Evolutionary conservation across 1,140 invertebrate genomes (phyloP), one percentile per base, ranked within the genome.

Genomic region (Rhizoglyphus robini): DNA sequence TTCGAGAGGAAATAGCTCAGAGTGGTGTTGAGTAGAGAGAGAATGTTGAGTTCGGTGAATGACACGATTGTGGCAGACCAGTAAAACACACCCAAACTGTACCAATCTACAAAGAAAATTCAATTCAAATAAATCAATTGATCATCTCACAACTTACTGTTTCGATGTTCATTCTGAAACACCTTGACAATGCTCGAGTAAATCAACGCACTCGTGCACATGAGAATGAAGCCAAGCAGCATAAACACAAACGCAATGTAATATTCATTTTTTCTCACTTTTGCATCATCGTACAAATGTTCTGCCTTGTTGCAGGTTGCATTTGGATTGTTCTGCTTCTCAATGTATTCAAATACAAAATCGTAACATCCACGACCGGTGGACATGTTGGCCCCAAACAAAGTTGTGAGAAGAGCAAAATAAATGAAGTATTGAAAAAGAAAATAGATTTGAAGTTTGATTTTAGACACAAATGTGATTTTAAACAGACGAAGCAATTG

Each of bases 1-100:
- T 51, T 23, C 15, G 23, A 13, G 29, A 51, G 23, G 23, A 32
- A 60, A 27, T 60, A 60, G 32, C 15, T 20, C 15, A 29, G 27
- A 27, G 32, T 13, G 29, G 29, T 60, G 15, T 34, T 46, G 15
- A 29, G 25, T n/a, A 60, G 8, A 46, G 58, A 20, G 15, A 32
- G 13, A 11, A 60, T 32, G 58, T 1, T 34, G 13, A 60, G 15
- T 46, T 60, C 32, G 29, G 36, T n/a, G 13, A 60, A 15, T 1
- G 18, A 13, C 13, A 60, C 30, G 27, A 60, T 34, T 5, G 13
- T 27, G 27, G 27, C n/a, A 20, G 58, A 34, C 30, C 1, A 60
- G 29, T 60, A 60, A 32, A 60, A 60, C 15, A 60, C 58, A 2
- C 58, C 58, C 30, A 60, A 29, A 60, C 58, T 60, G 27, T 60